Evolutionary conservation across 2,888 invertebrate species (phyloP), one percentile per base, ranked within the genome.

Genomic region (Cyrtodaria siliqua): DNA sequence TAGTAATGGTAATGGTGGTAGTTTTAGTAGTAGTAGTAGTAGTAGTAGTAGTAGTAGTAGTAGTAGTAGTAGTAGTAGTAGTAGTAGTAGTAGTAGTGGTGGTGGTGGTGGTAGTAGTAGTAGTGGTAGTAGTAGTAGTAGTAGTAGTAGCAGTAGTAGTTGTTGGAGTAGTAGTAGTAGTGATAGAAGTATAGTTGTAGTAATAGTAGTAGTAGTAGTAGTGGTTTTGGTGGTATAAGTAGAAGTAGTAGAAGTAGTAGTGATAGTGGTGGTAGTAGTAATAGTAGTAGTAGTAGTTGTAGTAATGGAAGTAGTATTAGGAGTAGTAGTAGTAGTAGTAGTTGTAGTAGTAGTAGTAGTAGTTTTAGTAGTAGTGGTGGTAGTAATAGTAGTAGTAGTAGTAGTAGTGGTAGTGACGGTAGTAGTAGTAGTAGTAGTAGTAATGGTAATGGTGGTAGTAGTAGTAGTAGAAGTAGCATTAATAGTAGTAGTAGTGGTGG

Each of bases 241-340:
- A 53, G 55, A 68, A 40, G 62, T 50, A 61, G 61, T 56, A 56
- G 68, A 49, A 60, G 67, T 67, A 60, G 67, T 73, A 52, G 60
- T 61, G 44, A 52, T 53, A 67, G 66, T 56, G 47, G 57, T 69
- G 42, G 44, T 55, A 52, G 55, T 61, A 55, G 52, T 73, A 47
- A 27, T 67, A 6, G 60, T 68, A 62, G 44, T 68, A 61, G 70
- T 70, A 47, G 55, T 53, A 47, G 69, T 60, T 1, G 61, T 69
- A 26, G 69, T 60, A 27, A 52, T 52, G 2, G 69, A 52, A 24
- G 69, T 69, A 53, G 53, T 69, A 38, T n/a, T 18, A 8, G 59
- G 27, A 38, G 50, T 52, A 29, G 59, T 60, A 50, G 59, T 50
- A 26, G 62, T 9, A 47, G 47, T 4, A 47, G 47, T 8, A 52